phyloP scores from a whole-genome alignment of 64 coral and sea anemone species.

The Anthopleura sola region DNA sequence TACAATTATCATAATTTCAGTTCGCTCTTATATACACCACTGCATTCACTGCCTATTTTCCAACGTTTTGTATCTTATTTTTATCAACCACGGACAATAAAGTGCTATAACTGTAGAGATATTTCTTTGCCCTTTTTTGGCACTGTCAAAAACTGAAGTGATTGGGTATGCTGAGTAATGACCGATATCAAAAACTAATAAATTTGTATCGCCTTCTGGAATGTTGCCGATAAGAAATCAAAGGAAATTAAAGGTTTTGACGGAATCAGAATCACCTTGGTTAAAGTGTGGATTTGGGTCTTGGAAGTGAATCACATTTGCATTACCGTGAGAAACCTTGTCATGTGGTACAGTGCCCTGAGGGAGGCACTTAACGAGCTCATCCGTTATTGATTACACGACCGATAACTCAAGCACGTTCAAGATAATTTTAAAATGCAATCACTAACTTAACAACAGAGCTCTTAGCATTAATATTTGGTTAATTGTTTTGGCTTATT shows the following conservation, averaged over 20 bases:
- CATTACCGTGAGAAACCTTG: not conserved
- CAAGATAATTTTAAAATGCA: not conserved
- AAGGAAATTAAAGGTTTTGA: not conserved
- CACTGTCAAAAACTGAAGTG: too few species aligned
- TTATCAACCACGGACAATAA: too few species aligned
- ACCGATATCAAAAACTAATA: not conserved
- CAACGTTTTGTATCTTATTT: too few species aligned
- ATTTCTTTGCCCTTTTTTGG: too few species aligned
- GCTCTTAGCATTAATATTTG: not conserved
- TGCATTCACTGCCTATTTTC: too few species aligned
- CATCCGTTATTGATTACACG: not conserved
- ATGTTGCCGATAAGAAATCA: not conserved
- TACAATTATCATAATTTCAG: too few species aligned
- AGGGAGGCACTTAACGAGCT: not conserved
- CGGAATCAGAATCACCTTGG: not conserved
- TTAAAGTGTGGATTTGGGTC: not conserved
- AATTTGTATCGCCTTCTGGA: not conserved
- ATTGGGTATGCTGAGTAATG: too few species aligned
- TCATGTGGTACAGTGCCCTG: not conserved
- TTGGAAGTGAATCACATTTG: not conserved
- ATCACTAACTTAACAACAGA: not conserved
- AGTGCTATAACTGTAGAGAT: too few species aligned
- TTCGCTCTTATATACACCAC: too few species aligned
- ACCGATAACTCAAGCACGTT: not conserved
- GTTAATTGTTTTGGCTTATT: not conserved